phyloP scores from a whole-genome alignment of 2,797 vertebrate species.

The Crossoptilon crossoptilon region DNA sequence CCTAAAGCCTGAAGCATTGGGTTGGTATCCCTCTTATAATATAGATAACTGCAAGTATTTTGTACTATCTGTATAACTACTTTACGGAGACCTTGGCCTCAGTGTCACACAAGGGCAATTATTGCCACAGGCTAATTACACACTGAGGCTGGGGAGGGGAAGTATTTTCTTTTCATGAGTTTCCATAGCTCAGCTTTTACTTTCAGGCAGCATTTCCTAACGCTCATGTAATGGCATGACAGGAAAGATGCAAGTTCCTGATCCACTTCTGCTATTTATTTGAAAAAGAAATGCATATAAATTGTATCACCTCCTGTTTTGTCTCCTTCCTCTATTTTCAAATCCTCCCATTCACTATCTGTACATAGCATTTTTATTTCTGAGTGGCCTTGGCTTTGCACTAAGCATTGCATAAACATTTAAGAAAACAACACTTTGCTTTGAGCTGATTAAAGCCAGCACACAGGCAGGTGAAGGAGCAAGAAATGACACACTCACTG shows the following conservation, averaged over 20 bases:
- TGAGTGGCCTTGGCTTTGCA: neutral
- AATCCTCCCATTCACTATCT: neutral
- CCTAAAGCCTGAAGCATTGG: neutral
- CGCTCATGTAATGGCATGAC: neutral
- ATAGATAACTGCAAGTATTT: neutral
- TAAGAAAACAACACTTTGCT: neutral
- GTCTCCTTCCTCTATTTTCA: neutral
- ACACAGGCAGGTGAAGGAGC: neutral
- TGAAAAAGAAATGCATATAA: neutral
- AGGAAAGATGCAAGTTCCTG: neutral
- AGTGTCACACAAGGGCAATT: neutral
- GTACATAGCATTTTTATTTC: neutral
- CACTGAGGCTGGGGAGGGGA: neutral
- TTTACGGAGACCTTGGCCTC: neutral
- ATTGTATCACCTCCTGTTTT: neutral
- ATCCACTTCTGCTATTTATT: neutral
- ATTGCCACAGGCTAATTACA: neutral
- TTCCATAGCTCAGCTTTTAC: conserved; percentile 25
- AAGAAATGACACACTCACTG: neutral
- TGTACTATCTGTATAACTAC: neutral
- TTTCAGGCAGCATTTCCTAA: neutral
- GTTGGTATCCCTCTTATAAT: neutral
- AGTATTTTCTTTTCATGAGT: neutral
- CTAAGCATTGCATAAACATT: neutral
- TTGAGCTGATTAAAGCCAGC: neutral